These are phyloP conservation scores for Alaudala cheleensis DNA, from an alignment of 2,113 vertebrate genomes.

Conservation along the genomic window DNA sequence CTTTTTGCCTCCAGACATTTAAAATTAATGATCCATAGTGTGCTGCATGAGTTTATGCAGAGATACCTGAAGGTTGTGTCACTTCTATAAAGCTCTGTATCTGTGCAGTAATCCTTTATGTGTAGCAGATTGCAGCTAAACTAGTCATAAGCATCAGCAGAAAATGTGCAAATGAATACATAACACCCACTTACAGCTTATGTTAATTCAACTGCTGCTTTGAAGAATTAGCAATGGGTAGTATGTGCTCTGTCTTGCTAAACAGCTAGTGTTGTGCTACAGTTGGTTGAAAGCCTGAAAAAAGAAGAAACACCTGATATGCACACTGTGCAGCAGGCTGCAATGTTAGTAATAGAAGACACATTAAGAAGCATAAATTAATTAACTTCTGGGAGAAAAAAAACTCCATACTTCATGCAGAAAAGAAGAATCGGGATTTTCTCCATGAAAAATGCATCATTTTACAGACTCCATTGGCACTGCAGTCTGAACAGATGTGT, in stretches of 20 bases:
- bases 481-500: conserved; percentile 23
- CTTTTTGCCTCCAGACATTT: neutral
- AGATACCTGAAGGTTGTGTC: neutral
- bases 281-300: neutral
- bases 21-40: neutral
- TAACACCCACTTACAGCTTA: neutral
- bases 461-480: conserved; percentile 8
- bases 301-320: neutral
- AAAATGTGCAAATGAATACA: conserved; percentile 54
- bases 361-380: neutral
- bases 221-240: conserved; percentile 22
- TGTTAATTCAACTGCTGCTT: conserved; percentile 16
- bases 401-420: neutral
- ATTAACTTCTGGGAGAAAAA: neutral
- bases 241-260: neutral
- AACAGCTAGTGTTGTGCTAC: neutral
- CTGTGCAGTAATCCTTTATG: neutral
- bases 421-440: neutral
- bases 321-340: neutral
- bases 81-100: neutral
- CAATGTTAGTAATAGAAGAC: neutral
- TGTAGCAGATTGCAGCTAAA: conserved; percentile 1
- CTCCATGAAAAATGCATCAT: neutral
- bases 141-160: neutral
- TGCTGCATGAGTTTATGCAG: neutral